A percentile compares a stretch with the other conserved stretches of the same genome.
These are phyloP conservation scores for Dreissena rostriformis DNA, from an alignment of 1,140 invertebrate genomes.

Conservation along the genomic window DNA sequence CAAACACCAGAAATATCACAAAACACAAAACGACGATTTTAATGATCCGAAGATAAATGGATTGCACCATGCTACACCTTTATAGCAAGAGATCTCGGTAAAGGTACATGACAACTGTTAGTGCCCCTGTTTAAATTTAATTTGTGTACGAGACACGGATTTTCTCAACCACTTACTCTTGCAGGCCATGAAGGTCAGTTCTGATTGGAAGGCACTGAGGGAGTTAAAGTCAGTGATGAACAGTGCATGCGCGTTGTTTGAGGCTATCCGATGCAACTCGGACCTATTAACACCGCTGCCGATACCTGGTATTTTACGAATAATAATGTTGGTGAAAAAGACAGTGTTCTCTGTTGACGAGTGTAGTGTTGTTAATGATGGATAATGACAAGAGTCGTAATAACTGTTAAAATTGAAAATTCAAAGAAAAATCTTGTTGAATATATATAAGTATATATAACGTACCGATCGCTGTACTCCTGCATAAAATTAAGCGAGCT, in stretches of 20 bases:
- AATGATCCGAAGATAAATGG: no score
- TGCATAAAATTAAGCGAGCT: not conserved
- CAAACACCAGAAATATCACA: no score
- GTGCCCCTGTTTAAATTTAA: no score
- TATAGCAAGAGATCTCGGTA: no score
- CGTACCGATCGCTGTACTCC: not conserved
- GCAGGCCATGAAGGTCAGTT: slow-evolving; percentile 63
- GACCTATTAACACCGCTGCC: slow-evolving; percentile 28
- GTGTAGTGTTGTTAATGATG: not conserved
- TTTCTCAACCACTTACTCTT: slow-evolving; percentile 62
- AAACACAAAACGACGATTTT: no score
- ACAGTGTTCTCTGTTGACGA: not conserved
- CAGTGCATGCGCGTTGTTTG: slow-evolving; percentile 58
- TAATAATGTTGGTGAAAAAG: not conserved
- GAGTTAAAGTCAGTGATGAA: slow-evolving; percentile 62
- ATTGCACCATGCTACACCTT: no score
- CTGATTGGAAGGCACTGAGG: slow-evolving; percentile 60
- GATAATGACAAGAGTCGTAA: not conserved
- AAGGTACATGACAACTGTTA: no score
- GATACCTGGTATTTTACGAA: no score
- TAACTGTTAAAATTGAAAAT: not conserved
- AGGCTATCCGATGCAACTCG: slow-evolving; percentile 64
- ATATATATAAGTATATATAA: not conserved
- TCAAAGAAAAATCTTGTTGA: no score
- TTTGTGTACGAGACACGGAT: no score